Evolutionary conservation across 2,113 vertebrate genomes (phyloP).

Genomic region (Syrmaticus mikado): DNA sequence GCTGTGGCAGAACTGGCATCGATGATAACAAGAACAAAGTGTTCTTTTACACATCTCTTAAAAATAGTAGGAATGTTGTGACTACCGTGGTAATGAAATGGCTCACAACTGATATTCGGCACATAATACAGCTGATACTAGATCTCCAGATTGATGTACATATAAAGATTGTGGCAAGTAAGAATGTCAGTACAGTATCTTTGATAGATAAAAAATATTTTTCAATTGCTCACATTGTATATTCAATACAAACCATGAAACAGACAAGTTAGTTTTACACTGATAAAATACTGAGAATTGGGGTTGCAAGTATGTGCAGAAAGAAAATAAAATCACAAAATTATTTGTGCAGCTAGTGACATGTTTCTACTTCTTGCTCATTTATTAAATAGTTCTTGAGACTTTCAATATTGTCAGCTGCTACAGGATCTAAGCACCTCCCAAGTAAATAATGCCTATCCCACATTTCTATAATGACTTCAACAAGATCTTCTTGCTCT

Average conservation of each 20-base stretch:
- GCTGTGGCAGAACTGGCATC: not conserved
- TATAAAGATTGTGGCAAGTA: not conserved
- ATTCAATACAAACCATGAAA: not conserved
- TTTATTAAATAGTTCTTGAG: not conserved
- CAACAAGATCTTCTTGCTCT: not conserved
- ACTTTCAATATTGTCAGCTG: not conserved
- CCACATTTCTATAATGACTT: not conserved
- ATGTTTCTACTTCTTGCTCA: not conserved
- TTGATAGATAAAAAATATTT: not conserved
- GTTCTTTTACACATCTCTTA: not conserved
- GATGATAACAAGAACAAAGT: not conserved
- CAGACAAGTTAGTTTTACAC: not conserved
- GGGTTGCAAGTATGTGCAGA: not conserved
- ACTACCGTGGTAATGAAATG: not conserved
- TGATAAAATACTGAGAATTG: not conserved
- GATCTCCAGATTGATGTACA: not conserved
- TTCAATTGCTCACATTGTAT: not conserved
- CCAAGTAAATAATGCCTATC: not conserved
- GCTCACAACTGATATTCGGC: not conserved
- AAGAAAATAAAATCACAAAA: not conserved
- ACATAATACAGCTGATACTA: accelerated
- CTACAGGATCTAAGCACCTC: not conserved
- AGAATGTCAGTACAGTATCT: not conserved
- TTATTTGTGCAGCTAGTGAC: not conserved
- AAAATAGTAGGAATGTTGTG: not conserved